Percentiles rank a stretch among this genome's conserved stretches.
Evolutionary conservation across 2,888 invertebrate species (phyloP).

Genomic region (Pyralis farinalis): DNA sequence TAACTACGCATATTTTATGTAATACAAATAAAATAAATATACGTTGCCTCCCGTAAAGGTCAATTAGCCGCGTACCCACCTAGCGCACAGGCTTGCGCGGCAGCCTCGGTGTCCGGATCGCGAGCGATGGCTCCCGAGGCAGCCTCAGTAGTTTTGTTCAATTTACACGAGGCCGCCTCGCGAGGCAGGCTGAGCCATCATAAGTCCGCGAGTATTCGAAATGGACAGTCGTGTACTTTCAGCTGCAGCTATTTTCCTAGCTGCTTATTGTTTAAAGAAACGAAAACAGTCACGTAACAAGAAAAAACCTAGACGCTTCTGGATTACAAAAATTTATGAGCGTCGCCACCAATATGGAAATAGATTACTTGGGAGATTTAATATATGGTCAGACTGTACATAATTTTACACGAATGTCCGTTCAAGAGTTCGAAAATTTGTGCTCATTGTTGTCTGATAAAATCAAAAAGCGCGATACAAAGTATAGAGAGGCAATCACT

Average conservation of each 20-base stretch:
- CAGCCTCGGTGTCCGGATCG: constrained; percentile 4
- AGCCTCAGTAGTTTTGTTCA: constrained; percentile 18
- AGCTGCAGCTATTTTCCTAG: constrained; percentile 24
- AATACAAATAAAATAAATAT: no score
- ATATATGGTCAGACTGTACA: constrained; percentile 9
- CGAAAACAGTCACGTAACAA: constrained; percentile 21
- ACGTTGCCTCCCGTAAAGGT: no score
- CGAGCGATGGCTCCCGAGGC: constrained; percentile 13
- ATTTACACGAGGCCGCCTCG: constrained; percentile 10
- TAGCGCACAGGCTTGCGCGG: constrained; percentile 7
- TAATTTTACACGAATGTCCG: constrained; percentile 17
- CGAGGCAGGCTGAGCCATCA: constrained; percentile 22
- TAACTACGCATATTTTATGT: no score
- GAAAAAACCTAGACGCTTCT: constrained; percentile 21
- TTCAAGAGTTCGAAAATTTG: constrained; percentile 21
- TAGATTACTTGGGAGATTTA: constrained; percentile 17
- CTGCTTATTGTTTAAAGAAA: constrained; percentile 18
- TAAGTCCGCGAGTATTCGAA: constrained; percentile 17
- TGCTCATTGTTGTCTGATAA: constrained; percentile 20
- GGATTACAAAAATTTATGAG: constrained; percentile 21
- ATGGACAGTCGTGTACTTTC: constrained; percentile 24
- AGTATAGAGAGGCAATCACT: constrained; percentile 16
- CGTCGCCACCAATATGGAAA: constrained; percentile 20
- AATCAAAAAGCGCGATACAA: constrained; percentile 13
- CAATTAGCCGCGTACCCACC: no score